phyloP scores from a whole-genome alignment of 2,888 invertebrate species.

The Belgica antarctica region DNA sequence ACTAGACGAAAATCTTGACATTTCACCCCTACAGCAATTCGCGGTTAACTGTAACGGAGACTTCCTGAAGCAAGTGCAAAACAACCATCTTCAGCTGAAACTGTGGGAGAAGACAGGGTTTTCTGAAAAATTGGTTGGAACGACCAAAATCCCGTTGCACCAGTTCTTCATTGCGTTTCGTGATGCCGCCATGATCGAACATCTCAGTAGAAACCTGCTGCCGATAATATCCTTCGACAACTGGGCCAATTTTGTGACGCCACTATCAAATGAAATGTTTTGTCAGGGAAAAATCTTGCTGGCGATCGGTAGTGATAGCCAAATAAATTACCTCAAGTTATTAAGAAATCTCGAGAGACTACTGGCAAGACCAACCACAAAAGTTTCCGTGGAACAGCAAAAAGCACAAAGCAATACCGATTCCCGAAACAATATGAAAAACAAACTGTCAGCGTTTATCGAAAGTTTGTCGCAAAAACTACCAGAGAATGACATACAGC shows the following conservation, averaged over 20 bases:
- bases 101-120: conserved; percentile 55
- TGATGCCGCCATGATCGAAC: conserved; percentile 59
- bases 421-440: conserved; percentile 26
- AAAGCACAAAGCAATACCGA: background rate
- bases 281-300: conserved; percentile 61
- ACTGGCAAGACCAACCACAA: conserved; percentile 44
- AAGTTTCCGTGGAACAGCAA: conserved; percentile 28
- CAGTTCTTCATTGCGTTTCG: conserved; percentile 62
- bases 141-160: conserved; percentile 60
- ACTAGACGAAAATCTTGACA: too few species aligned
- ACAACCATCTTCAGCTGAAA: conserved; percentile 60
- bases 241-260: conserved; percentile 54
- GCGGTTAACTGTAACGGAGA: conserved; percentile 59
- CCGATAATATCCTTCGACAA: conserved; percentile 63
- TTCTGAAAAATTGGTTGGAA: conserved; percentile 55
- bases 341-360: conserved; percentile 47
- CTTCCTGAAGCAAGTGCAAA: conserved; percentile 58
- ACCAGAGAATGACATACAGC: too few species aligned
- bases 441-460: conserved; percentile 45
- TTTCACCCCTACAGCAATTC: conserved; percentile 55
- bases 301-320: conserved; percentile 62
- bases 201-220: conserved; percentile 59
- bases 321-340: conserved; percentile 59
- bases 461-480: conserved; percentile 46
- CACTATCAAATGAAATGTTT: conserved; percentile 53